Base-by-base conservation (phyloP, 2,113 vertebrate genomes). In the Chaetodon auriga region DNA sequence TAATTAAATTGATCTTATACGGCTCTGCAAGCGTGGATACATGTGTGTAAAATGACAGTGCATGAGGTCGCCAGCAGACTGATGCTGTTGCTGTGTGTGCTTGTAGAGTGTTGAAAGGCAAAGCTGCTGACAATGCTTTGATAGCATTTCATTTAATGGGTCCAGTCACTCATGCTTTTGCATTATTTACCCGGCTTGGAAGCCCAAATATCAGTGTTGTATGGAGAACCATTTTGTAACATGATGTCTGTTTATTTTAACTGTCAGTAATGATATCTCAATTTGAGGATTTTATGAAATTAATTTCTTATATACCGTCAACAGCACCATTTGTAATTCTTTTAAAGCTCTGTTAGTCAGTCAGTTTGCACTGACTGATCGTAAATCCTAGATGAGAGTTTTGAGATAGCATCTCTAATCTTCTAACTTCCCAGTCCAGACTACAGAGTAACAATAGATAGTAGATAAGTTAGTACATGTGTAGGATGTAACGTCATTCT, bases 371-470 rank as follows among this genome's bases (percentile, higher is more conserved):
- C 66, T 57, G 41, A 21, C 45, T 69, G 46, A 68, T 78, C 6
- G 12, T 38, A n/a, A 0, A 53, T 45, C 36, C 75, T 64, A 12
- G 62, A 1, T 64, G n/a, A 0, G 23, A 2, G 16, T 3, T 61
- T 43, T 45, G 19, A 82, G 41, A 63, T 78, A 7, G 4, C 35
- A 58, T 54, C 23, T 71, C 5, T 51, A 5, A 54, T 75, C 13
- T 58, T 15, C 18, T 51, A 51, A 51, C 19, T 41, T 69, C 19
- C 0, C 30, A 58, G 48, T 80, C 53, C 21, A 90, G 80, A 82
- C n/a, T 54, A 15, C 18, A 13, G 7, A 46, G 7, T 0, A 3
- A 74, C 12, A 64, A 62, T 19, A 15, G 7, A n/a, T n/a, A n/a
- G n/a, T n/a, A n/a, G n/a, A n/a, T n/a, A 57, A n/a, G 7, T 36